These are phyloP conservation scores for Lepetodrilus schrolli DNA, from an alignment of 2,888 invertebrate species.

Conservation along the genomic window DNA sequence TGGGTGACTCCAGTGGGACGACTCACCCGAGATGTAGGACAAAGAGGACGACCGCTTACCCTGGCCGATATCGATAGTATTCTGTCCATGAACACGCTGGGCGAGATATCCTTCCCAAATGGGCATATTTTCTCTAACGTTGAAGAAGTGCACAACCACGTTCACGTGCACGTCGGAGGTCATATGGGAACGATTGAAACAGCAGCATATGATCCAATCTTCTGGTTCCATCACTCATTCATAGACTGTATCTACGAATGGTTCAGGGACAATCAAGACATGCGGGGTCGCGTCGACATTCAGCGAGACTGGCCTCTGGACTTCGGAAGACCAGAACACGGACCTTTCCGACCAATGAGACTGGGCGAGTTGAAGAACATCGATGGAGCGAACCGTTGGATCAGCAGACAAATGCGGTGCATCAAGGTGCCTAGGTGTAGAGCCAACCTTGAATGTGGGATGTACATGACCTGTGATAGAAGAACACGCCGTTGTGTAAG, in stretches of 20 bases:
- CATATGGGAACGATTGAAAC: conserved; percentile 43
- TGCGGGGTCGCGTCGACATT: conserved; percentile 22
- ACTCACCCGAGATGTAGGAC: conserved; percentile 41
- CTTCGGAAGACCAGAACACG: conserved; percentile 38
- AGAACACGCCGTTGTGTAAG: conserved; percentile 48
- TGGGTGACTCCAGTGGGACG: conserved; percentile 46
- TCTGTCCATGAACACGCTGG: conserved; percentile 31
- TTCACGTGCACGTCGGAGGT: conserved; percentile 58
- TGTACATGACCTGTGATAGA: conserved; percentile 53
- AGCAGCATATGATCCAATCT: conserved; percentile 49
- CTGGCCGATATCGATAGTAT: conserved; percentile 46
- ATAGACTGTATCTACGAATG: conserved; percentile 49
- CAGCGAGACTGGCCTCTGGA: conserved; percentile 35
- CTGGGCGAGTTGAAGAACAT: conserved; percentile 58
- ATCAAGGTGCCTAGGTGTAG: conserved; percentile 43
- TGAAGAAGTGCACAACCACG: conserved; percentile 55
- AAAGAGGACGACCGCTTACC: conserved; percentile 46
- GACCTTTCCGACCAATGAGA: conserved; percentile 51
- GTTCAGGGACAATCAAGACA: conserved; percentile 40
- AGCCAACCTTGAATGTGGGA: conserved; percentile 46
- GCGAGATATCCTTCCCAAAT: conserved; percentile 46
- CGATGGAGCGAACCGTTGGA: conserved; percentile 56
- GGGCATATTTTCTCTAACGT: conserved; percentile 42
- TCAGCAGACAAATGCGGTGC: conserved; percentile 42
- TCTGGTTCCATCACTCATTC: conserved; percentile 48